phyloP scores from a whole-genome alignment of 2,113 vertebrate genomes.

The Ceyx cyanopectus region DNA sequence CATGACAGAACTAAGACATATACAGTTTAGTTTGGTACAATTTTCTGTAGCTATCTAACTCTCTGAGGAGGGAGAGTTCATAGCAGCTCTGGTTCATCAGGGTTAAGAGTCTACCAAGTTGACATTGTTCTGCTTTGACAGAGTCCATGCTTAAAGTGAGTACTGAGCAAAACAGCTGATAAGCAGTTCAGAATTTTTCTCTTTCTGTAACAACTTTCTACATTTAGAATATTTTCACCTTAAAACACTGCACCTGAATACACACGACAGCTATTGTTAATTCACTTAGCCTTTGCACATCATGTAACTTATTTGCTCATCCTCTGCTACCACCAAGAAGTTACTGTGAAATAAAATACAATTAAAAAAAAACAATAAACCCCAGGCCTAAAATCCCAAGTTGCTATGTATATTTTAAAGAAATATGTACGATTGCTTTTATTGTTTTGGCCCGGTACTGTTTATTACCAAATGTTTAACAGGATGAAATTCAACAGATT shows the following conservation, averaged over 20 bases:
- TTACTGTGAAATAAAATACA: background rate
- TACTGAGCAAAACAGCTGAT: background rate
- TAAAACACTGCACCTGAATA: background rate
- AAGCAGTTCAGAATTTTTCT: background rate
- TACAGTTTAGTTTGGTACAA: background rate
- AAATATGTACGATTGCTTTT: background rate
- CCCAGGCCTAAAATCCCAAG: background rate
- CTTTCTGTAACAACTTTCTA: background rate
- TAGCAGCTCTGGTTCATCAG: background rate
- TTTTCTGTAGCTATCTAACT: rapidly evolving
- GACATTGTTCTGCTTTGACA: background rate
- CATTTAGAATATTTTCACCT: background rate
- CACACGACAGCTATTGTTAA: background rate
- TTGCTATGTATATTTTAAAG: background rate
- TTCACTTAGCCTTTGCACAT: background rate
- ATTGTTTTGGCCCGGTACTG: background rate
- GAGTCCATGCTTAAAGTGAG: background rate
- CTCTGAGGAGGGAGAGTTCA: background rate
- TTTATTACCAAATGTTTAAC: conserved; percentile 37
- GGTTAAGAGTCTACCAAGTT: background rate
- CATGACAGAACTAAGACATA: rapidly evolving
- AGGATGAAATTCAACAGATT: conserved; percentile 17
- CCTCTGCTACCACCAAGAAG: background rate
- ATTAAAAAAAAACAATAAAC: background rate
- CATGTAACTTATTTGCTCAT: background rate